Percentiles rank a stretch among this genome's conserved stretches.
Conservation (phyloP, 1,140 invertebrate species). For the Caenorhabditis inopinata region DNA sequence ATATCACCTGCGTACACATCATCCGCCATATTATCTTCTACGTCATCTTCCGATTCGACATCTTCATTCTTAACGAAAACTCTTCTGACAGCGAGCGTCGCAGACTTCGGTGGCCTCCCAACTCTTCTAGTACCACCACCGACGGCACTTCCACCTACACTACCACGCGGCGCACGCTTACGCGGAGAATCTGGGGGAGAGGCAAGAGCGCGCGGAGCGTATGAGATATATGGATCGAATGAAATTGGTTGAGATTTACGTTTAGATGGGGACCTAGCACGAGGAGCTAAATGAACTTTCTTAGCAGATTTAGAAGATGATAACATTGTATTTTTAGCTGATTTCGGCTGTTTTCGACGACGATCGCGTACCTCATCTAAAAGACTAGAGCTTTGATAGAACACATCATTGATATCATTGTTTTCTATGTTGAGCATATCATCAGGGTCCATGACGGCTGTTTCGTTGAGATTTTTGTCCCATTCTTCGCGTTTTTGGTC, state of each 20-base stretch:
- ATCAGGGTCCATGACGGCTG: neutral
- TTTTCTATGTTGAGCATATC: neutral
- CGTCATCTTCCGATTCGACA: neutral
- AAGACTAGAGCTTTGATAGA: neutral
- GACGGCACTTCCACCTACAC: neutral
- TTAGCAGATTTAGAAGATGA: constrained; percentile 6
- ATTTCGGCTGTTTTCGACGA: constrained; percentile 21
- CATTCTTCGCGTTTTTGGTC: constrained; percentile 50
- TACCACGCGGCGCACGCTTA: neutral
- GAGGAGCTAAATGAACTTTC: too few species aligned
- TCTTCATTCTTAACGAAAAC: neutral
- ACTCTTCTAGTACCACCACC: neutral
- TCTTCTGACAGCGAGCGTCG: too few species aligned
- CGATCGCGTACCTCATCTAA: constrained; percentile 44
- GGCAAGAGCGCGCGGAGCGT: neutral
- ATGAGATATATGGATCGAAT: constrained; percentile 18
- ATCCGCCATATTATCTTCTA: neutral
- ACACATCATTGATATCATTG: constrained; percentile 2
- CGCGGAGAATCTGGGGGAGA: neutral
- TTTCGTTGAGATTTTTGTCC: constrained; percentile 46
- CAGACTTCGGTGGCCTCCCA: neutral
- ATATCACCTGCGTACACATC: too few species aligned
- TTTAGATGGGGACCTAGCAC: neutral
- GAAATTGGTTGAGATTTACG: neutral
- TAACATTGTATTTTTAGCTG: neutral